Percentiles rank a stretch among this genome's conserved stretches.
Evolutionary conservation across 2,113 vertebrate species (phyloP).

Genomic region (Ptilonorhynchus violaceus): DNA sequence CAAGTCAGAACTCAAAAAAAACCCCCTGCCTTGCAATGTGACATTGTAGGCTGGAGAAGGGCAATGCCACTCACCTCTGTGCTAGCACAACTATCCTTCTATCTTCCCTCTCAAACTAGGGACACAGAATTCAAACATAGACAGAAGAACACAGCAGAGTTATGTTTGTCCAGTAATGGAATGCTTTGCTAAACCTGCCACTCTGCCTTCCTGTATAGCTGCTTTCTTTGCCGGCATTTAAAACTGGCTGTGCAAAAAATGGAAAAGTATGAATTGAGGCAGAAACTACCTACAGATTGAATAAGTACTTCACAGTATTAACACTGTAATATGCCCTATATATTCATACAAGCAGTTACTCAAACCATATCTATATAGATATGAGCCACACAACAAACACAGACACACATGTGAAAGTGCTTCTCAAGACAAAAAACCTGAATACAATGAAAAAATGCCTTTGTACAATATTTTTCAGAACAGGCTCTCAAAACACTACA

Average conservation of each 20-base stretch:
- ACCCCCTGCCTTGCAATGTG: not conserved
- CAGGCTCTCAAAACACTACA: not conserved
- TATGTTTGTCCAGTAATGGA: not conserved
- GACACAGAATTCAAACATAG: not conserved
- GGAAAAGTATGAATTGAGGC: not conserved
- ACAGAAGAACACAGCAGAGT: not conserved
- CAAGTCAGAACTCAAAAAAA: not conserved
- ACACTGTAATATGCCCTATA: not conserved
- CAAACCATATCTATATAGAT: not conserved
- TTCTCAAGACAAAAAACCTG: not conserved
- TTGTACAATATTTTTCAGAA: not conserved
- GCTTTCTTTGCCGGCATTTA: not conserved
- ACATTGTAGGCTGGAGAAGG: not conserved
- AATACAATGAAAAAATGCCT: not conserved
- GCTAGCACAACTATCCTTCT: not conserved
- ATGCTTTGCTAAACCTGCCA: not conserved
- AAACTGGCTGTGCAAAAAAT: not conserved
- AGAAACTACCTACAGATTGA: not conserved
- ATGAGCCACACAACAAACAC: not conserved
- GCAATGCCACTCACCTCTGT: not conserved
- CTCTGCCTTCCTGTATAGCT: not conserved
- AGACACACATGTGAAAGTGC: not conserved
- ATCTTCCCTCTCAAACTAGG: not conserved
- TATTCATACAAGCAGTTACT: not conserved
- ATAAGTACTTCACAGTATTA: not conserved